These are phyloP conservation scores for Euphydryas editha DNA, from an alignment of 2,888 invertebrate genomes.

Conservation along the genomic window DNA sequence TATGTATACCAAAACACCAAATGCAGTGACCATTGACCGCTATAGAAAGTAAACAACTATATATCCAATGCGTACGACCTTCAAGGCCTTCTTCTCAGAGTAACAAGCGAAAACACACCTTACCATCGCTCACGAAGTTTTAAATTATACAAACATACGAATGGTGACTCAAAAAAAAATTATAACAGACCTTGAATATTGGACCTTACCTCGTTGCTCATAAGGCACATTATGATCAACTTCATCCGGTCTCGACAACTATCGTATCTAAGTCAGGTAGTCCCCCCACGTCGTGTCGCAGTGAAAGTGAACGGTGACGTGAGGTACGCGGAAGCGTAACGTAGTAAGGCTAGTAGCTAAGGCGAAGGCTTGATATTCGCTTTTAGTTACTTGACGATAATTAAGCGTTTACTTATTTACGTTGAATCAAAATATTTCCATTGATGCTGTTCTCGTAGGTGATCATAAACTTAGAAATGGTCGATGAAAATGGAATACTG, in stretches of 20 bases:
- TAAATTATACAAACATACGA: conserved; percentile 47
- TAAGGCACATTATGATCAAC: conserved; percentile 54
- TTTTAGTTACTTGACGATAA: conserved; percentile 43
- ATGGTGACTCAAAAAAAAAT: conserved; percentile 50
- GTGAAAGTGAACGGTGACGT: conserved; percentile 78
- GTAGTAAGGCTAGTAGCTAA: conserved; percentile 67
- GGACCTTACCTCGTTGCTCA: conserved; percentile 47
- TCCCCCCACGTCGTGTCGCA: conserved; percentile 55
- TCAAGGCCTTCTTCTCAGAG: conserved; percentile 66
- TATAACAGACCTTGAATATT: conserved; percentile 45
- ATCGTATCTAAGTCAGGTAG: conserved; percentile 54
- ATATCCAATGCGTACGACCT: conserved; percentile 68
- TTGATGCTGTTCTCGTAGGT: no score
- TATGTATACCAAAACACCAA: conserved; percentile 40
- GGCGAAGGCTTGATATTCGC: conserved; percentile 67
- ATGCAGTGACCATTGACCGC: conserved; percentile 72
- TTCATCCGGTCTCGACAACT: conserved; percentile 42
- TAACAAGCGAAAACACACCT: conserved; percentile 40
- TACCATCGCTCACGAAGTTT: conserved; percentile 47
- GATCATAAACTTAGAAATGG: background rate
- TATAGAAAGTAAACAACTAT: conserved; percentile 77
- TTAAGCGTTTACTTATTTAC: conserved; percentile 2
- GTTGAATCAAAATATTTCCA: background rate
- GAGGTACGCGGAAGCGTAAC: conserved; percentile 69
- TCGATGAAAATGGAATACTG: background rate